These are phyloP conservation scores for Drosophila prosaltans DNA, from an alignment of 1,140 invertebrate genomes.

Conservation along the genomic window DNA sequence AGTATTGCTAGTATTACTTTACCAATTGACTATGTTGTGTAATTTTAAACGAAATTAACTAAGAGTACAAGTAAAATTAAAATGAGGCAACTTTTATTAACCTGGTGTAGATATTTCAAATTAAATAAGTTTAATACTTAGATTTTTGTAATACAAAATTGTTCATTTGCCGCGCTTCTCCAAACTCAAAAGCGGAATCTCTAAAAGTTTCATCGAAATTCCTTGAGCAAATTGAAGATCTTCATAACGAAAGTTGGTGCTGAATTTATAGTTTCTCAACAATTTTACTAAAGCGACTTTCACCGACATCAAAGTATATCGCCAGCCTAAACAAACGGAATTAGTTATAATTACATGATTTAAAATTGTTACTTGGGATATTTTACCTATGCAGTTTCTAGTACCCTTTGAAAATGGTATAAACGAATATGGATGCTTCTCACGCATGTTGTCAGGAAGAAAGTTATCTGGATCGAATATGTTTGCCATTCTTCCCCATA, in stretches of 20 bases:
- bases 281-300: slow-evolving; percentile 60
- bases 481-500: slow-evolving; percentile 66
- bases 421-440: slow-evolving; percentile 64
- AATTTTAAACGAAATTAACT: no score
- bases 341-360: no score
- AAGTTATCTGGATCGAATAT: slow-evolving; percentile 78
- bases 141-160: no score
- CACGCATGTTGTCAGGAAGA: slow-evolving; percentile 47
- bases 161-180: neutral
- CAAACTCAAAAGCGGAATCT: slow-evolving; percentile 6
- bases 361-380: slow-evolving; percentile 13
- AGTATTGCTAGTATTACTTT: no score
- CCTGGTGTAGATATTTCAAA: neutral
- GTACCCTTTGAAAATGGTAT: slow-evolving; percentile 73
- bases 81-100: no score
- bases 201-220: slow-evolving; percentile 38
- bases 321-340: slow-evolving; percentile 52
- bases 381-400: slow-evolving; percentile 73
- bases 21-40: no score
- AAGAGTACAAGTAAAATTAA: no score
- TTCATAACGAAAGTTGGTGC: slow-evolving; percentile 22
- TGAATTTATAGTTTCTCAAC: slow-evolving; percentile 56
- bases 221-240: slow-evolving; percentile 51
- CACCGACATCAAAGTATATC: slow-evolving; percentile 46
- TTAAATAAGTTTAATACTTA: neutral